Evolutionary conservation across 2,113 vertebrate genomes (phyloP).

Genomic region (Callipepla californica): DNA sequence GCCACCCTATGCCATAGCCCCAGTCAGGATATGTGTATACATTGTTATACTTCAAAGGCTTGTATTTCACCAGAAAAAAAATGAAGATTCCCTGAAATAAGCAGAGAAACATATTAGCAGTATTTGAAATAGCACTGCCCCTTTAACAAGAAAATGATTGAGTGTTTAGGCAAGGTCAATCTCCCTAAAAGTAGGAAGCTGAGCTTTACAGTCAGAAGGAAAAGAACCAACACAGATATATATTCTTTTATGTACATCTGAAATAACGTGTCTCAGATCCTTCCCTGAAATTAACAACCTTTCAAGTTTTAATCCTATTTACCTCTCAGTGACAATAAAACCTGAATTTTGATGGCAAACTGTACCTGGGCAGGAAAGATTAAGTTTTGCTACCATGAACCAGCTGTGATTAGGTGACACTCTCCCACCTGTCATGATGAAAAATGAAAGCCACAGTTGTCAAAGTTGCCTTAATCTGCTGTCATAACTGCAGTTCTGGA

Average conservation of each 20-base stretch:
- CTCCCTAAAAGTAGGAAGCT: not conserved
- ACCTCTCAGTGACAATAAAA: not conserved
- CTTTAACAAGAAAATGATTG: not conserved
- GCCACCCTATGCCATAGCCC: constrained; percentile 98
- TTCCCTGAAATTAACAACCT: not conserved
- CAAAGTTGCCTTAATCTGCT: not conserved
- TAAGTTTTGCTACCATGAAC: not conserved
- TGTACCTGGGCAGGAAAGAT: constrained; percentile 35
- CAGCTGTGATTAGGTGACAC: constrained; percentile 1
- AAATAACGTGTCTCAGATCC: not conserved
- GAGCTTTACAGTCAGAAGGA: not conserved
- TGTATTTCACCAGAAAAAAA: constrained; percentile 98
- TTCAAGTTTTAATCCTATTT: constrained; percentile 57
- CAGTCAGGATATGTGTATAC: constrained; percentile 95
- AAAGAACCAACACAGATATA: not conserved
- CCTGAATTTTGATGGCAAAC: constrained; percentile 20
- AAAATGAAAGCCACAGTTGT: not conserved
- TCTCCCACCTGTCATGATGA: not conserved
- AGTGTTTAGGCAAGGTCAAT: not conserved
- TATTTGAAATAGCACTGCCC: not conserved
- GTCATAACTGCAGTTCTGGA: not conserved
- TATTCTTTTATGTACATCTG: not conserved
- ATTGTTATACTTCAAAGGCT: constrained; percentile 97
- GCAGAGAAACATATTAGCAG: not conserved
- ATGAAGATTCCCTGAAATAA: constrained; percentile 92